Conservation (phyloP, 2,113 vertebrate genomes). For the Phaetusa simplex region DNA sequence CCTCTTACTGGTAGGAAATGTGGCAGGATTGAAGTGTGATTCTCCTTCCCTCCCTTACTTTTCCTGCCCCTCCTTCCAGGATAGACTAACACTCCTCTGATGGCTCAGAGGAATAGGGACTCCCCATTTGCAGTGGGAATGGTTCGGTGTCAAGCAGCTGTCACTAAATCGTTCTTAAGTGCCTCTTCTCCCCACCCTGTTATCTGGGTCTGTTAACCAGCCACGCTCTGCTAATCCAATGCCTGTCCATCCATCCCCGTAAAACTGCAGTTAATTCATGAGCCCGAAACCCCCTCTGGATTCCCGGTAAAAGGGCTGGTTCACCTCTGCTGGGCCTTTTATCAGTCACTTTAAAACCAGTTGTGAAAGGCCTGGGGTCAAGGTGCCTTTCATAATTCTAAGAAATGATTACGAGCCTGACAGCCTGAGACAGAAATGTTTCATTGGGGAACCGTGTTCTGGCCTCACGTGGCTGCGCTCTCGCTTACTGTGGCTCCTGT, state of each 20-base stretch:
- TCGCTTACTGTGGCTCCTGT: background rate
- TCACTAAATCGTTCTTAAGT: conserved; percentile 48
- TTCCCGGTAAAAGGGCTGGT: background rate
- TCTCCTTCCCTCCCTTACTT: background rate
- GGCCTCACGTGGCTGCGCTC: background rate
- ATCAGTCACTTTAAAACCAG: conserved; percentile 8
- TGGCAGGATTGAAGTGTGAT: background rate
- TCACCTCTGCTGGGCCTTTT: background rate
- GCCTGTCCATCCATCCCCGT: conserved; percentile 36
- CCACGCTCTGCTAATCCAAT: conserved; percentile 28
- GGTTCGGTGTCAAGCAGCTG: conserved; percentile 9
- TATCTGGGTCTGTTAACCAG: conserved; percentile 46
- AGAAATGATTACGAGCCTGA: background rate
- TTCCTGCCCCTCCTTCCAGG: background rate
- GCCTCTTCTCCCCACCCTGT: conserved; percentile 6
- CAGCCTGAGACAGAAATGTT: background rate
- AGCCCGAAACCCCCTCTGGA: background rate
- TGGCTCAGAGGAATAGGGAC: background rate
- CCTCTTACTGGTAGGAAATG: background rate
- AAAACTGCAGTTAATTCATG: conserved; percentile 50
- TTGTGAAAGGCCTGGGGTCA: conserved; percentile 1
- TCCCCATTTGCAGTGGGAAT: background rate
- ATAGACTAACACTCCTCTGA: background rate
- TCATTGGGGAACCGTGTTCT: background rate
- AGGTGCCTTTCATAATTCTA: conserved; percentile 22